phyloP scores from a whole-genome alignment of 2,888 invertebrate species.

The Pimpla rufipes region DNA sequence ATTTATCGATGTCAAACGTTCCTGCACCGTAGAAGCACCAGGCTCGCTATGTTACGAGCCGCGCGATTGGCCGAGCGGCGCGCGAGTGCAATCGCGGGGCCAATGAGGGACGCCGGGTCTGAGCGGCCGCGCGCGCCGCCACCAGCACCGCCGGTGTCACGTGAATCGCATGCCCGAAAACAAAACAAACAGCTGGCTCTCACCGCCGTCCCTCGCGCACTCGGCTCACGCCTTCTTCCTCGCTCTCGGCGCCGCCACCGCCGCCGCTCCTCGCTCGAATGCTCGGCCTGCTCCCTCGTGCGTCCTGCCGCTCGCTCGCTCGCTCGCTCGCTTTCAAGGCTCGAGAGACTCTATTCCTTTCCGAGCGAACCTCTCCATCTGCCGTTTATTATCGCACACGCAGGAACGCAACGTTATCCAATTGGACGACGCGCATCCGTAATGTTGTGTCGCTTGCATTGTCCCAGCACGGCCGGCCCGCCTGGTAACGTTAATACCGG shows the following conservation, averaged over 20 bases:
- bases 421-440: conserved; percentile 47
- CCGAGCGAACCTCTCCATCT: conserved; percentile 55
- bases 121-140: conserved; percentile 78
- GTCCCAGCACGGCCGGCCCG: not conserved
- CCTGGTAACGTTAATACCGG: conserved; percentile 1
- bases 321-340: conserved; percentile 38
- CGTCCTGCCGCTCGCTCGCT: conserved; percentile 36
- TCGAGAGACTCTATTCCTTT: conserved; percentile 21
- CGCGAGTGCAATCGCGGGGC: conserved; percentile 86
- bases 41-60: conserved; percentile 81
- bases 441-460: conserved; percentile 9
- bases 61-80: conserved; percentile 86
- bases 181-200: conserved; percentile 88
- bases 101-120: conserved; percentile 86
- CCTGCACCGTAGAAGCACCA: conserved; percentile 86
- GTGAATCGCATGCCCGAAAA: conserved; percentile 91
- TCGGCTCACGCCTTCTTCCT: conserved; percentile 51
- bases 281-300: conserved; percentile 22
- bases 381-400: conserved; percentile 62
- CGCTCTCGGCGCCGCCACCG: no score
- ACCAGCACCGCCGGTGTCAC: conserved; percentile 86
- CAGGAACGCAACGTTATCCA: conserved; percentile 52
- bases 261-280: not conserved
- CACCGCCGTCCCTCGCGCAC: conserved; percentile 50
- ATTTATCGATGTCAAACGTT: conserved; percentile 90